A percentile compares a stretch with the other conserved stretches of the same genome.
These are phyloP conservation scores for Neofelis nebulosa DNA, from an alignment of 2,113 vertebrate species.

Conservation along the genomic window DNA sequence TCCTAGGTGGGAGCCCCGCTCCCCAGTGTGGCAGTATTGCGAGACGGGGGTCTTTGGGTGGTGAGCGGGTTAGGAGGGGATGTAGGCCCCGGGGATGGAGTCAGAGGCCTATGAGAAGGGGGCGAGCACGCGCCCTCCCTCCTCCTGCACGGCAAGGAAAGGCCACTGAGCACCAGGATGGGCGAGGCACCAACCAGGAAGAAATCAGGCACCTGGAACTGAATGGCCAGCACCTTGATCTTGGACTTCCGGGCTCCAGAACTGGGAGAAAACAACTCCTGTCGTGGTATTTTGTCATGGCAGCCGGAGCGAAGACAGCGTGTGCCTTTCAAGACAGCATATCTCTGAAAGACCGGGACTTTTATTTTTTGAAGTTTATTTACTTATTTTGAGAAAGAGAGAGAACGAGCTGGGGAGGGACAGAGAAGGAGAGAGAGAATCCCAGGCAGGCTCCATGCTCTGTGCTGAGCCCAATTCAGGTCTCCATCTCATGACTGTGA, in stretches of 20 bases:
- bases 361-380: too few species aligned
- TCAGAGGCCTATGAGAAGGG: background rate
- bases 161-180: background rate
- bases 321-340: background rate
- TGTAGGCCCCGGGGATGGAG: background rate
- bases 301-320: background rate
- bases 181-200: background rate
- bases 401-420: too few species aligned
- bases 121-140: background rate
- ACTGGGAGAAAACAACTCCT: background rate
- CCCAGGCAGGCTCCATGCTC: too few species aligned
- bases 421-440: too few species aligned
- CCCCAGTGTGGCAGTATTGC: background rate
- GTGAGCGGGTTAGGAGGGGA: background rate
- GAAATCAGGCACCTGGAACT: background rate
- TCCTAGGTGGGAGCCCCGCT: background rate
- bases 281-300: background rate
- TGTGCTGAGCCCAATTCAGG: too few species aligned
- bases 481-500: too few species aligned
- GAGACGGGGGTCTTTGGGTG: background rate
- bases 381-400: too few species aligned
- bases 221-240: background rate
- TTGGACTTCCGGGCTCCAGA: background rate
- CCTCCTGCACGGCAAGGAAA: background rate
- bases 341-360: background rate